A percentile compares a stretch with the other conserved stretches of the same genome.
Conservation (phyloP, 2,113 vertebrate species). For the Microtus montanus region DNA sequence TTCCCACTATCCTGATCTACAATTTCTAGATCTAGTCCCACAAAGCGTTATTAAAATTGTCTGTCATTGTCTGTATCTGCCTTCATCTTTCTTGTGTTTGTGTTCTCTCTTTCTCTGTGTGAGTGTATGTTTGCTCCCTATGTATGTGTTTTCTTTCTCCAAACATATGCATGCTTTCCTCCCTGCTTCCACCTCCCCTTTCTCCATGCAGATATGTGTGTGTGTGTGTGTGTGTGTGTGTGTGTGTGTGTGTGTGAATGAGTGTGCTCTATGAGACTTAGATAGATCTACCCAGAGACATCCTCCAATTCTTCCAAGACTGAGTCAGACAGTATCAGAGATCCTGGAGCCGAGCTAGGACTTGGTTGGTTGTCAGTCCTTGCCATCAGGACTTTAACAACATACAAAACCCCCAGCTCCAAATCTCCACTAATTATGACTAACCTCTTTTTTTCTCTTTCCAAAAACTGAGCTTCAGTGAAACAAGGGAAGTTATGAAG, state of each 20-base stretch:
- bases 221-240: too few species aligned
- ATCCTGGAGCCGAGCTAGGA: neutral
- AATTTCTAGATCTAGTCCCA: conserved; percentile 21
- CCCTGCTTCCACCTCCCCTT: neutral
- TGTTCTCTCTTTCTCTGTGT: neutral
- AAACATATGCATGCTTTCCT: neutral
- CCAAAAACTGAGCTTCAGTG: conserved; percentile 40
- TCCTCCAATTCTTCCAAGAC: neutral
- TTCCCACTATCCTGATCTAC: neutral
- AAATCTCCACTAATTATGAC: conserved; percentile 53
- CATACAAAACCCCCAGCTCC: conserved; percentile 28
- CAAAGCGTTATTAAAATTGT: conserved; percentile 12
- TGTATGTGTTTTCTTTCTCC: neutral
- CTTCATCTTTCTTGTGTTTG: neutral
- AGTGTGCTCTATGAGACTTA: neutral
- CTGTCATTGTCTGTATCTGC: neutral
- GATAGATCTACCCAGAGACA: neutral
- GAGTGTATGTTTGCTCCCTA: neutral
- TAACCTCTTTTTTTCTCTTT: conserved; percentile 50
- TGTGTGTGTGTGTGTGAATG: neutral
- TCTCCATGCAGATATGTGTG: neutral
- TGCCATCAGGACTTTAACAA: conserved; percentile 43
- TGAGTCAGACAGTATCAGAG: neutral
- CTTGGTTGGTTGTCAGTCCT: neutral
- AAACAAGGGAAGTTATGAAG: conserved; percentile 49